Conservation (phyloP, 2,113 vertebrate genomes). For the Brachypodius melanocephalos region DNA sequence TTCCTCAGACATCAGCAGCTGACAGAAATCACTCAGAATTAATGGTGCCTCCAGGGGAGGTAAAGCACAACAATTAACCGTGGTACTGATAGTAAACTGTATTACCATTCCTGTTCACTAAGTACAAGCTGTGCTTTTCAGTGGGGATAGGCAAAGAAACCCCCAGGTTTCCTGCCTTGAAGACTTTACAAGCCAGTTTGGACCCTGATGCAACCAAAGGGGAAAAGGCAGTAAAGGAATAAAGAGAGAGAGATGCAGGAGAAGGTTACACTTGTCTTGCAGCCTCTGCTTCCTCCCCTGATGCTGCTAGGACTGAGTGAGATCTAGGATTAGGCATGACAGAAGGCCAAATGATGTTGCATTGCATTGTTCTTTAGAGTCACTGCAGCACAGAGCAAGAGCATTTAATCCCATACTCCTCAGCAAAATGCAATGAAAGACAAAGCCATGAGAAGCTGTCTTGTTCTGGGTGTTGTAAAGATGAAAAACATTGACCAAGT, state of each 20-base stretch:
- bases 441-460: not conserved
- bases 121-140: not conserved
- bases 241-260: not conserved
- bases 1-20: not conserved
- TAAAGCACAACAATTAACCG: not conserved
- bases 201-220: not conserved
- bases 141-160: not conserved
- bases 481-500: not conserved
- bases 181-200: not conserved
- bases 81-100: not conserved
- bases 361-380: not conserved
- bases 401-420: not conserved
- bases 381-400: not conserved
- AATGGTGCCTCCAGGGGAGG: not conserved
- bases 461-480: not conserved
- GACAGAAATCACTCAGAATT: not conserved
- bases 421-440: not conserved
- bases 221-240: not conserved
- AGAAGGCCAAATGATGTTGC: not conserved
- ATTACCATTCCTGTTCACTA: not conserved
- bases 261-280: not conserved
- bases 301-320: not conserved
- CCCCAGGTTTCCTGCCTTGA: not conserved
- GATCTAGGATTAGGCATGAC: not conserved
- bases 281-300: not conserved